Evolutionary conservation across 2,113 vertebrate genomes (phyloP), one percentile per base, ranked within the genome.

Genomic region (Rattus rattus): DNA sequence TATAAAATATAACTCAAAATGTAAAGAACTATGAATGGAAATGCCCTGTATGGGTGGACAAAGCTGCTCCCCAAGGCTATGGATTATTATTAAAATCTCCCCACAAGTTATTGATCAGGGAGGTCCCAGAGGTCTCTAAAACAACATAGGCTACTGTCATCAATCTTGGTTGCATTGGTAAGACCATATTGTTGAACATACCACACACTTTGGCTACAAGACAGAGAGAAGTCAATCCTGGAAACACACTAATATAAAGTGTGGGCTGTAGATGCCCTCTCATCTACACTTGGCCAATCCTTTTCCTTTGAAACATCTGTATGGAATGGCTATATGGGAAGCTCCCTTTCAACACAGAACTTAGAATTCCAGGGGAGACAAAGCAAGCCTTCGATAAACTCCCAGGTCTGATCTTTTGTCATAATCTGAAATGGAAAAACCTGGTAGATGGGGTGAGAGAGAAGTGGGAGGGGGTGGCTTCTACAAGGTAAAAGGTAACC

Each of bases 181-280:
- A 84, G 56, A 39, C 36, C 56, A 20, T 9, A 39, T 26, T 61
- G 56, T 7, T 61, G 54, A 26, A 83, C 36, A 39, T 6, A 63
- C 5, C 80, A 43, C 56, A 83, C 2, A 28, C n/a, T 28, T 84
- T 28, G 22, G 56, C 43, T 89, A 16, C 30, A 5, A 52, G 12
- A 3, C 73, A 9, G 54, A 77, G 49, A 90, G 9, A 36, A 16
- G 75, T 59, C 47, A 67, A 88, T 43, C 16, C 33, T 19, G 39
- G 26, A 63, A 85, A 94, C 13, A 88, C 83, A 88, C 90, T 77
- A 47, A 84, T 54, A 56, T 30, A 91, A 88, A 84, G 69, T 22
- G 30, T 88, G 65, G 90, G 72, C 3, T 54, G 28, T 54, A 84
- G 28, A 61, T 69, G 56, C 54, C 79, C 3, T 39, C 54, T 30